Conservation (phyloP, 2,113 vertebrate species). For the Sclerurus mexicanus region DNA sequence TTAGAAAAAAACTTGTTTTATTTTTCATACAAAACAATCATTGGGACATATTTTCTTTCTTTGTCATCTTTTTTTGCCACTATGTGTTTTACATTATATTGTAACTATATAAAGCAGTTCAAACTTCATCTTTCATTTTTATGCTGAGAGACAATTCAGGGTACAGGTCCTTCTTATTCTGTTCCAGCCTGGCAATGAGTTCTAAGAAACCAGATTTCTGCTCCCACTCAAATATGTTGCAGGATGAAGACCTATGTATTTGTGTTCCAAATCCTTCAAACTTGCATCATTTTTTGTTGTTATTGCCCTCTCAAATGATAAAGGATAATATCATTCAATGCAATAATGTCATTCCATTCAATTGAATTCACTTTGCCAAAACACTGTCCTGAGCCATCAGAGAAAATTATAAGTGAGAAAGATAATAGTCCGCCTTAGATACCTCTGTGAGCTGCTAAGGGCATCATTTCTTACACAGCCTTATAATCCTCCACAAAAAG, state of each 20-base stretch:
- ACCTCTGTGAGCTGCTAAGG: background rate
- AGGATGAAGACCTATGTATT: background rate
- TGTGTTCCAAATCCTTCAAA: background rate
- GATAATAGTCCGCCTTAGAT: background rate
- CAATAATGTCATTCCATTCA: no score
- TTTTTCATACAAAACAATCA: background rate
- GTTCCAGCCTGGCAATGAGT: background rate
- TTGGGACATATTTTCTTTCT: background rate
- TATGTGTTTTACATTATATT: background rate
- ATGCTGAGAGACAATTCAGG: background rate
- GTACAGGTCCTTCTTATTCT: background rate
- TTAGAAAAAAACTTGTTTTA: background rate
- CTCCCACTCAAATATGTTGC: background rate
- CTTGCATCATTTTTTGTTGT: background rate
- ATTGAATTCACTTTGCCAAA: background rate
- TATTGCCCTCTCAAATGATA: background rate
- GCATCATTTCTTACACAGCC: background rate
- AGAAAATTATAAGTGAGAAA: background rate
- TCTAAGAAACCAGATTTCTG: background rate
- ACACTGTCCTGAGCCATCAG: background rate
- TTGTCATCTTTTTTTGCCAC: background rate
- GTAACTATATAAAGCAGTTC: background rate
- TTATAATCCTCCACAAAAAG: background rate
- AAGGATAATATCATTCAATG: background rate
- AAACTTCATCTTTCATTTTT: background rate